These are phyloP conservation scores for Drosophila takahashii DNA, from an alignment of 1,140 invertebrate species.

Conservation along the genomic window DNA sequence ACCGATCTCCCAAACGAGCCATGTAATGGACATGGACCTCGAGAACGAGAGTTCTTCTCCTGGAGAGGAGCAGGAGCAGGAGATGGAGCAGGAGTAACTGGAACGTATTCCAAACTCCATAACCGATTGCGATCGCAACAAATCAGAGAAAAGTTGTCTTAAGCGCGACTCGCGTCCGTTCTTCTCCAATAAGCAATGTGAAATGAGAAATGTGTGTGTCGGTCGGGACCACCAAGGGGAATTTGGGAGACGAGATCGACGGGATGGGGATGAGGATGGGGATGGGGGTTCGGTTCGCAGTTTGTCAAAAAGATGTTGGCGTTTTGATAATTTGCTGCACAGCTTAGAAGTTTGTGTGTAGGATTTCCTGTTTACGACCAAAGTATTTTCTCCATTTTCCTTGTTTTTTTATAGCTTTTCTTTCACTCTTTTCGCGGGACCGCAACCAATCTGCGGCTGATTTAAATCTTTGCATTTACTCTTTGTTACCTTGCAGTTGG, in stretches of 20 bases:
- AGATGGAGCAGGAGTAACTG: constrained; percentile 47
- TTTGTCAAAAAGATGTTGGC: constrained; percentile 83
- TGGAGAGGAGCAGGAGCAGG: constrained; percentile 14
- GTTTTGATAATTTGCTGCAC: constrained; percentile 80
- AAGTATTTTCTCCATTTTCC: constrained; percentile 46
- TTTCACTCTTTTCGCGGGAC: constrained; percentile 28
- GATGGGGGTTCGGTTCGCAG: constrained; percentile 58
- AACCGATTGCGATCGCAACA: constrained; percentile 76
- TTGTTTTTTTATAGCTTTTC: constrained; percentile 17
- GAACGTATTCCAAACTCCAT: constrained; percentile 37
- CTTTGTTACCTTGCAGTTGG: constrained; percentile 72
- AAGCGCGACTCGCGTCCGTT: constrained; percentile 57
- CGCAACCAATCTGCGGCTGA: constrained; percentile 69
- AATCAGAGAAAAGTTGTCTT: constrained; percentile 70
- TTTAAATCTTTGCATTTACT: constrained; percentile 77
- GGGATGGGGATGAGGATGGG: not conserved
- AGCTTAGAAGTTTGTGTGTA: constrained; percentile 62
- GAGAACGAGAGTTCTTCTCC: constrained; percentile 10
- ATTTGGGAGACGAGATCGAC: constrained; percentile 15
- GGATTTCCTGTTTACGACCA: constrained; percentile 74
- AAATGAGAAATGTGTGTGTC: constrained; percentile 43
- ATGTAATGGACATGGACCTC: constrained; percentile 60
- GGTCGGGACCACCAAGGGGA: constrained; percentile 33
- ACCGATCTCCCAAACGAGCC: constrained; percentile 70
- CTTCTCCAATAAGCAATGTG: constrained; percentile 29